Percentiles rank a stretch among this genome's conserved stretches.
phyloP scores from a whole-genome alignment of 2,888 invertebrate genomes.

The Drosophila suboccidentalis region DNA sequence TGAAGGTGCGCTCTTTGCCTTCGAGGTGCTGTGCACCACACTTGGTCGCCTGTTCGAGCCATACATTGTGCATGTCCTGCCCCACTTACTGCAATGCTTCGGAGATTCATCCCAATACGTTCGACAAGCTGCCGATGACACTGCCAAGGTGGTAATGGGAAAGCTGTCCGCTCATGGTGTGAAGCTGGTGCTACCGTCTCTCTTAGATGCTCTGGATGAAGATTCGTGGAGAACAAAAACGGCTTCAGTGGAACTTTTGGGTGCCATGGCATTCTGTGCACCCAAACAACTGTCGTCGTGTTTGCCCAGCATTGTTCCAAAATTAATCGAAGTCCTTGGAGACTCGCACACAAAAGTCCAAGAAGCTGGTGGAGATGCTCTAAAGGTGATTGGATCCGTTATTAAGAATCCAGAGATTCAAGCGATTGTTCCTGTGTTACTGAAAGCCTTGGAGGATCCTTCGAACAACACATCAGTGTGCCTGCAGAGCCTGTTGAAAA shows the following conservation, averaged over 20 bases:
- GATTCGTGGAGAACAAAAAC: slow-evolving; percentile 99
- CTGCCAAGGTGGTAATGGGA: slow-evolving; percentile 97
- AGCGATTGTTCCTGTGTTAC: slow-evolving; percentile 94
- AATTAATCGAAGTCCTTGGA: slow-evolving; percentile 97
- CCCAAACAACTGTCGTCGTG: slow-evolving; percentile 99
- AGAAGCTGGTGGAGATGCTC: slow-evolving; percentile 97
- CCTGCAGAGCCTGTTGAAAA: slow-evolving; percentile 96
- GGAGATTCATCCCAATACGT: slow-evolving; percentile 98
- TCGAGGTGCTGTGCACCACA: slow-evolving; percentile 96
- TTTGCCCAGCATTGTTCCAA: slow-evolving; percentile 98
- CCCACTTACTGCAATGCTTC: slow-evolving; percentile 97
- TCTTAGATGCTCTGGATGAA: slow-evolving; percentile 96
- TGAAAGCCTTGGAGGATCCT: slow-evolving; percentile 98
- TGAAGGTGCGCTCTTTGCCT: slow-evolving; percentile 98
- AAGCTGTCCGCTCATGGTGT: slow-evolving; percentile 98
- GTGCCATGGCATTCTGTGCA: slow-evolving; percentile 99
- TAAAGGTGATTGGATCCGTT: slow-evolving; percentile 98
- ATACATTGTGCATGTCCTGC: slow-evolving; percentile 98
- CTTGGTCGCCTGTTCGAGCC: slow-evolving; percentile 99
- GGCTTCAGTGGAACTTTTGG: slow-evolving; percentile 97
- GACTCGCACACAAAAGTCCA: slow-evolving; percentile 99
- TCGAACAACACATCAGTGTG: slow-evolving; percentile 97
- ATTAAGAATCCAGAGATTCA: slow-evolving; percentile 99
- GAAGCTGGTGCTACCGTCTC: slow-evolving; percentile 97
- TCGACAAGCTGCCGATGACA: slow-evolving; percentile 97